Conservation (phyloP, 2,888 invertebrate genomes). For the Dynastes grantii region DNA sequence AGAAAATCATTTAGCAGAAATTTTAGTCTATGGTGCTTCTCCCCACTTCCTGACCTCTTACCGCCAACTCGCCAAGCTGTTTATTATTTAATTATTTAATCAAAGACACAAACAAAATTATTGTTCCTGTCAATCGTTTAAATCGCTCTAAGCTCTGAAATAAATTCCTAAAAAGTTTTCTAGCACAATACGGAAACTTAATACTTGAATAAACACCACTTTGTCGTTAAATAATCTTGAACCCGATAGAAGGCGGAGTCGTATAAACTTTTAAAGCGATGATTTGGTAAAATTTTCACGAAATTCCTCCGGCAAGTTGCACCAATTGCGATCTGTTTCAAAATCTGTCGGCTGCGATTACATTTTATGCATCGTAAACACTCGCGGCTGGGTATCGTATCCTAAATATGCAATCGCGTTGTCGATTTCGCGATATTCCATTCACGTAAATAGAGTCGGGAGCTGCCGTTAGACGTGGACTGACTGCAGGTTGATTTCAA, state of each 20-base stretch:
- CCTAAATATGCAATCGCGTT: constrained; percentile 4
- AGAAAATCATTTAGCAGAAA: no score
- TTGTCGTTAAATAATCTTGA: neutral
- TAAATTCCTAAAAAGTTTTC: no score
- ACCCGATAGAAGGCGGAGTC: neutral
- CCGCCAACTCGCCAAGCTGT: no score
- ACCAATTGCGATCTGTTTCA: neutral
- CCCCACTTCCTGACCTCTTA: no score
- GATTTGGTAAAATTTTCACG: neutral
- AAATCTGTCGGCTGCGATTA: neutral
- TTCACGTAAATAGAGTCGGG: neutral
- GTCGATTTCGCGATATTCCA: neutral
- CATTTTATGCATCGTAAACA: constrained; percentile 15
- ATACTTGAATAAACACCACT: neutral
- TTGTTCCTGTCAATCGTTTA: no score
- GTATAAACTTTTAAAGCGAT: neutral
- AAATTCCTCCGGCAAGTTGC: neutral
- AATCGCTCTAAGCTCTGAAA: no score
- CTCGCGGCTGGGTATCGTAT: neutral
- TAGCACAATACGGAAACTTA: no score
- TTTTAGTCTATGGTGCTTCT: no score
- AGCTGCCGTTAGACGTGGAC: neutral
- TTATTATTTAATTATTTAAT: no score
- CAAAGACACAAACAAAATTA: no score
- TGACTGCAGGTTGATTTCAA: no score